Base-by-base conservation (phyloP, 2,797 vertebrate genomes). In the Clarias pachynema region DNA sequence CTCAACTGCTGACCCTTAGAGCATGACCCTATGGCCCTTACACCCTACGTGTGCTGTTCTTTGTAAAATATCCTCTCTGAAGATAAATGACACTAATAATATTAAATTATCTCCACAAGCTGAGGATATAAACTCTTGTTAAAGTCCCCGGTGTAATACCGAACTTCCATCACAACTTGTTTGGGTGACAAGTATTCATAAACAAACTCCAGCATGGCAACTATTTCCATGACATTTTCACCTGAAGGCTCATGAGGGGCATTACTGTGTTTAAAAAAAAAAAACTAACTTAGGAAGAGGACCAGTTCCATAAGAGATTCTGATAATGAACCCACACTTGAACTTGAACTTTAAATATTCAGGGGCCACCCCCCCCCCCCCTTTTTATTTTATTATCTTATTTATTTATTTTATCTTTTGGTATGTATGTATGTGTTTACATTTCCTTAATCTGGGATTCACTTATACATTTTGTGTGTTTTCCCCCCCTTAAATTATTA, bases 171-270 rank as follows among this genome's bases (percentile, higher is more conserved):
- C 10, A 78, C 24, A 37, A 34, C 31, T 20, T 44, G 60, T n/a
- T 40, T 85, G 81, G 83, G 74, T 59, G n/a, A 69, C n/a, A 12
- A 14, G 2, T 15, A 4, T 81, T 74, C 31, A 0, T 49, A 20
- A 34, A 34, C 10, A 34, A 22, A 85, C 26, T 44, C 73, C 31
- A 1, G 20, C 22, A 20, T 34, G 85, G 63, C 86, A 94, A 92
- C 92, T 89, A 94, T 93, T 91, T 92, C 84, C 85, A 89, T 88
- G 91, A 91, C 88, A 88, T 93, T 94, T 87, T 93, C 93, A 94
- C 92, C 87, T 92, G 86, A 90, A 92, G 89, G 88, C 29, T 1
- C 88, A 88, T 88, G 93, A 34, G 89, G 87, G 91, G 91, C 88
- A 29, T 22, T 29, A 56, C n/a, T 81, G 89, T 65, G 70, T 79